Evolutionary conservation across 2,113 vertebrate genomes (phyloP).

Genomic region (Tinamus guttatus): DNA sequence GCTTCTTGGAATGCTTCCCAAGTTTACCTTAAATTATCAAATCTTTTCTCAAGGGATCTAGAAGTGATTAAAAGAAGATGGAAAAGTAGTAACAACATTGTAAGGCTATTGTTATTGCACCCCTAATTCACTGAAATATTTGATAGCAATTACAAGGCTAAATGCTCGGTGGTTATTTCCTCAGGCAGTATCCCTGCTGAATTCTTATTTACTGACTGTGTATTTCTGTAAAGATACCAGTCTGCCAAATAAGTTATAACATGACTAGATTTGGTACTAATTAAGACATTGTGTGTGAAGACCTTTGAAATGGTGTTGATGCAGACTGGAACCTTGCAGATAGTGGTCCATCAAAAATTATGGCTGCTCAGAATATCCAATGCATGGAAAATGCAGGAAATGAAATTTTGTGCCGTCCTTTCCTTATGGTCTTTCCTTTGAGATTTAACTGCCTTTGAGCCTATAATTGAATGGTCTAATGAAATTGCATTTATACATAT

Average conservation of each 20-base stretch:
- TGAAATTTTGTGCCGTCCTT: background rate
- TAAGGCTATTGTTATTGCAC: background rate
- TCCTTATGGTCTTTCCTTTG: background rate
- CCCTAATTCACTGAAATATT: background rate
- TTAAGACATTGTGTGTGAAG: background rate
- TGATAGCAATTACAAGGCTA: background rate
- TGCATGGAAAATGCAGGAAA: background rate
- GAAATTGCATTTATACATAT: background rate
- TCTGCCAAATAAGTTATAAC: background rate
- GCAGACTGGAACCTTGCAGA: background rate
- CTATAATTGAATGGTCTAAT: background rate
- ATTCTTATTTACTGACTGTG: background rate
- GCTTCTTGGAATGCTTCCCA: background rate
- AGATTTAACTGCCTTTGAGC: background rate
- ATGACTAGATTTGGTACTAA: background rate
- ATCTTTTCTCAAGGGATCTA: background rate
- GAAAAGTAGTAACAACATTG: background rate
- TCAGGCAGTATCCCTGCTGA: background rate
- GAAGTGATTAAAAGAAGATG: background rate
- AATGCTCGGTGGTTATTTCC: background rate
- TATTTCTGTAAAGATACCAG: background rate
- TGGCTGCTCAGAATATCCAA: background rate
- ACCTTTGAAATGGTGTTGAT: background rate
- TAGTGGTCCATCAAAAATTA: background rate
- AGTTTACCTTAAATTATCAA: background rate